Conservation (phyloP, 2,113 vertebrate species). For the Cavia porcellus region DNA sequence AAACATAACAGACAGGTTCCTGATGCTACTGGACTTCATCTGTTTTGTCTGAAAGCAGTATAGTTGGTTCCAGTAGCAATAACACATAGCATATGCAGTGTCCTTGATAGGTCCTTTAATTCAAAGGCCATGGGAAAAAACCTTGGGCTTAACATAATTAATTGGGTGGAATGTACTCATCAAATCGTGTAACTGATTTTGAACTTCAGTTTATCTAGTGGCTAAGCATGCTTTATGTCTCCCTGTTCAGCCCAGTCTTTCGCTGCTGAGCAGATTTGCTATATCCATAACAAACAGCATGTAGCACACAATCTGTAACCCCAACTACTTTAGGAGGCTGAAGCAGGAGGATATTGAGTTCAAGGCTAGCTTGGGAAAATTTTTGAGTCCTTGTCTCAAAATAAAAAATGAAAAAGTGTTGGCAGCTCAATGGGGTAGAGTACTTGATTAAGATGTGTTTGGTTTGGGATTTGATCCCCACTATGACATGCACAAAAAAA, state of each 20-base stretch:
- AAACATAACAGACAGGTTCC: not conserved
- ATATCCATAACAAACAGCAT: not conserved
- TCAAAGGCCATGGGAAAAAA: not conserved
- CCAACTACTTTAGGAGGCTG: not conserved
- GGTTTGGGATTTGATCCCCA: not conserved
- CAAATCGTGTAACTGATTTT: not conserved
- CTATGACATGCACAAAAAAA: not conserved
- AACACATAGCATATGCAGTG: not conserved
- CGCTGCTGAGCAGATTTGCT: not conserved
- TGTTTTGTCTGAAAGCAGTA: slow-evolving; percentile 27
- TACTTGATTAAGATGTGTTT: not conserved
- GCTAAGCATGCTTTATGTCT: not conserved
- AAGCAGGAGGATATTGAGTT: not conserved
- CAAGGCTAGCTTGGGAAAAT: not conserved
- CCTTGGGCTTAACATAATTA: not conserved
- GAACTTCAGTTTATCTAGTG: not conserved
- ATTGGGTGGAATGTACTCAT: not conserved
- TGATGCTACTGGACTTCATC: not conserved
- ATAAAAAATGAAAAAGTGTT: not conserved
- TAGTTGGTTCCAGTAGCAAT: not conserved
- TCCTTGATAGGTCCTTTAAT: not conserved
- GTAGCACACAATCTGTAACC: not conserved
- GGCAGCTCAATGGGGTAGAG: not conserved
- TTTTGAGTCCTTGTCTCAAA: not conserved
- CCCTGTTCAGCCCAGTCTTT: not conserved